Evolutionary conservation across 2,888 invertebrate species (phyloP).

Genomic region (Oegoconia quadripuncta): DNA sequence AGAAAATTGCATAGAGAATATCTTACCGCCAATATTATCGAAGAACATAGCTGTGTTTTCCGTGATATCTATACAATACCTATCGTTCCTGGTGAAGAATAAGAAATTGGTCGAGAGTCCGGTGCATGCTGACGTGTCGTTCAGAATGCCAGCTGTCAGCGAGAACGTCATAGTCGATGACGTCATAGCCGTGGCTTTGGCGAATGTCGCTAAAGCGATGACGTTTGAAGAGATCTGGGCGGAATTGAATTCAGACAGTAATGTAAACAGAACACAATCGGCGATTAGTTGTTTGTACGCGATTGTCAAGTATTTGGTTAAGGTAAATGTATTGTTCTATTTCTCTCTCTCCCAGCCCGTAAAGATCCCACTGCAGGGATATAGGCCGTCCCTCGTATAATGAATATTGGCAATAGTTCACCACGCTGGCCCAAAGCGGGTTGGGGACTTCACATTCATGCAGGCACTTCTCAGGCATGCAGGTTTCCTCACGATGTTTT

Average conservation of each 20-base stretch:
- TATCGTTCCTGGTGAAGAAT: constrained; percentile 72
- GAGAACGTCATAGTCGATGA: constrained; percentile 62
- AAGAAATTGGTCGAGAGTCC: constrained; percentile 69
- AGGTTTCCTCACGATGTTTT: too few species aligned
- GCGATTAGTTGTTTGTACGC: constrained; percentile 72
- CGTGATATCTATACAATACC: constrained; percentile 67
- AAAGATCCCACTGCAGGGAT: too few species aligned
- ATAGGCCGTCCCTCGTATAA: too few species aligned
- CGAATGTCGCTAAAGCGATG: constrained; percentile 63
- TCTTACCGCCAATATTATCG: constrained; percentile 50
- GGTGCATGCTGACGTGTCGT: constrained; percentile 63
- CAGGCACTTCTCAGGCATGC: too few species aligned
- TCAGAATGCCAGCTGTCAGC: constrained; percentile 44
- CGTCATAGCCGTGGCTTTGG: constrained; percentile 51
- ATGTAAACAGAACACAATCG: constrained; percentile 64
- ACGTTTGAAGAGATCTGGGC: constrained; percentile 61
- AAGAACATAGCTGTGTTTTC: constrained; percentile 63
- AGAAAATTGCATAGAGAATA: constrained; percentile 62
- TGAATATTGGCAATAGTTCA: too few species aligned
- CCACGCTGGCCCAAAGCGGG: too few species aligned
- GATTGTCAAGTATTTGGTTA: constrained; percentile 66
- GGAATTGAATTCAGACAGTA: constrained; percentile 61
- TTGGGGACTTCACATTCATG: too few species aligned
- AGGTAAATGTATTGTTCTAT: constrained; percentile 47
- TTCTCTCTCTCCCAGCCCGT: too few species aligned